These are phyloP conservation scores for Orius laevigatus DNA, from an alignment of 1,140 invertebrate genomes.

Conservation along the genomic window DNA sequence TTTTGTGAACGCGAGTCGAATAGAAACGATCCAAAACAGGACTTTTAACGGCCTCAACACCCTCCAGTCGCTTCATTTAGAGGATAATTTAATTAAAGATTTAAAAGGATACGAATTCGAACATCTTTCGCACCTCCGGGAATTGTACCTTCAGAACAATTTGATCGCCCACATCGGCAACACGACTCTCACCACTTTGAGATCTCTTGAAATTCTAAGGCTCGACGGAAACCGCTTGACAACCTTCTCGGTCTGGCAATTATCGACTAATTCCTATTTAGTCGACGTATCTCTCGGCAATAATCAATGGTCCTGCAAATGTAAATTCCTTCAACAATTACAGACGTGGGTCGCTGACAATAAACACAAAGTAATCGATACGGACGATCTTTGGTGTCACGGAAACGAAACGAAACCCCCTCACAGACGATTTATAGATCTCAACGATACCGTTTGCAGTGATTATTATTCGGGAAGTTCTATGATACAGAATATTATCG, in stretches of 20 bases:
- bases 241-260: slow-evolving; percentile 68
- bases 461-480: slow-evolving; percentile 68
- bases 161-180: slow-evolving; percentile 60
- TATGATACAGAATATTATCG: slow-evolving; percentile 64
- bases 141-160: slow-evolving; percentile 80
- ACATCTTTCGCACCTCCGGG: slow-evolving; percentile 56
- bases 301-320: slow-evolving; percentile 80
- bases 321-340: slow-evolving; percentile 71
- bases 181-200: slow-evolving; percentile 56
- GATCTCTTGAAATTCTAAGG: slow-evolving; percentile 59
- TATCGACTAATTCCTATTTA: slow-evolving; percentile 52
- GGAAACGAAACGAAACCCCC: slow-evolving; percentile 54
- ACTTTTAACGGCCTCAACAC: slow-evolving; percentile 79
- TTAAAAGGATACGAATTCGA: slow-evolving; percentile 83
- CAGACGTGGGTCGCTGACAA: slow-evolving; percentile 70
- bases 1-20: slow-evolving; percentile 69
- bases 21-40: slow-evolving; percentile 75
- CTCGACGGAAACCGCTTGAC: slow-evolving; percentile 71
- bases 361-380: slow-evolving; percentile 59
- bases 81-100: slow-evolving; percentile 62
- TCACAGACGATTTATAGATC: slow-evolving; percentile 54
- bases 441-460: slow-evolving; percentile 65
- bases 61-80: slow-evolving; percentile 65
- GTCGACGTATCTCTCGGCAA: slow-evolving; percentile 53
- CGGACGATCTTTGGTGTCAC: slow-evolving; percentile 60